Conservation (phyloP, 2,797 vertebrate species). For the Crocidura indochinensis region DNA sequence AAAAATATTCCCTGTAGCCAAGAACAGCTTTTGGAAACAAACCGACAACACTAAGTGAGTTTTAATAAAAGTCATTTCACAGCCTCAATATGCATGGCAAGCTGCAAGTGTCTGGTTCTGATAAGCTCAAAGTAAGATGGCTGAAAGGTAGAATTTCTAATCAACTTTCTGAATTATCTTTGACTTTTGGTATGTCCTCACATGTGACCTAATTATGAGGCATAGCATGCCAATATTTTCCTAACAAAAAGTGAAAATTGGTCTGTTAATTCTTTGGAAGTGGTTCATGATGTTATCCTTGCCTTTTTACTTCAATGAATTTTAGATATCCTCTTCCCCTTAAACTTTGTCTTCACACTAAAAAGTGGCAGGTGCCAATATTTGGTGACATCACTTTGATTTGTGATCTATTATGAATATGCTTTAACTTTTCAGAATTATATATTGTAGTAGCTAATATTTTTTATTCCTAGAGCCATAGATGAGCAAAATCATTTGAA, state of each 20-base stretch:
- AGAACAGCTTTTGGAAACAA: slow-evolving; percentile 77
- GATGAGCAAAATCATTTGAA: slow-evolving; percentile 55
- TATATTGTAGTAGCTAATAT: slow-evolving; percentile 34
- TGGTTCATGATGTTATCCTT: slow-evolving; percentile 75
- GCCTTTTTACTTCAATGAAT: slow-evolving; percentile 68
- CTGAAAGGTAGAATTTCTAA: slow-evolving; percentile 85
- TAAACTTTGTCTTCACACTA: slow-evolving; percentile 58
- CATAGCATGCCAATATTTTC: slow-evolving; percentile 73
- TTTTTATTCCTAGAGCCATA: neutral
- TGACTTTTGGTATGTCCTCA: slow-evolving; percentile 75
- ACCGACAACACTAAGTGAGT: slow-evolving; percentile 67
- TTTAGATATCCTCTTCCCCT: slow-evolving; percentile 62
- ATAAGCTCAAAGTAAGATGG: slow-evolving; percentile 84
- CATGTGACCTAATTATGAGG: slow-evolving; percentile 82
- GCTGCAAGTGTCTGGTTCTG: slow-evolving; percentile 78
- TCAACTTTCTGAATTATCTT: slow-evolving; percentile 85
- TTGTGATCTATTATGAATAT: slow-evolving; percentile 59
- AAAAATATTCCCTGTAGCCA: slow-evolving; percentile 72
- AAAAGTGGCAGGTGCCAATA: slow-evolving; percentile 52
- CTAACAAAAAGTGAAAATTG: slow-evolving; percentile 68
- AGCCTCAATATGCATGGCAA: slow-evolving; percentile 61
- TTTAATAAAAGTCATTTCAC: slow-evolving; percentile 76
- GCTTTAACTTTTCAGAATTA: slow-evolving; percentile 68
- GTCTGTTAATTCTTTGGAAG: slow-evolving; percentile 80
- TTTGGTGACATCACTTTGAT: slow-evolving; percentile 66